Percentiles rank a stretch among this genome's conserved stretches.
Evolutionary conservation across 2,113 vertebrate genomes (phyloP).

Genomic region (Trinectes maculatus): DNA sequence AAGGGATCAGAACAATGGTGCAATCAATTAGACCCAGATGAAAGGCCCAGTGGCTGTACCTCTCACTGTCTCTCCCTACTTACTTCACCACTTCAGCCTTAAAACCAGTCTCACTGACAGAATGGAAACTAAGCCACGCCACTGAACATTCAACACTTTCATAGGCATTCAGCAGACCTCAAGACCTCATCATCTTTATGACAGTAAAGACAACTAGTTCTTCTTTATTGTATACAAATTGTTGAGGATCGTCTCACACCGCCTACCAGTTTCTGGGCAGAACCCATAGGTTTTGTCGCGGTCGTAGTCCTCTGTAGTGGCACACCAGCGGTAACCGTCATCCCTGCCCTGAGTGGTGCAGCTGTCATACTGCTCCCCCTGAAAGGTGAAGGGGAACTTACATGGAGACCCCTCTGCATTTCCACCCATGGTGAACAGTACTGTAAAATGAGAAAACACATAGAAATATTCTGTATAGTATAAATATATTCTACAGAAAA

Average conservation of each 20-base stretch:
- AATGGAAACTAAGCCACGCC: slow-evolving; percentile 77
- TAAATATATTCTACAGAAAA: background rate
- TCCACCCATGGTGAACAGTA: slow-evolving; percentile 93
- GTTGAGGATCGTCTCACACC: background rate
- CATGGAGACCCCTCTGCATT: slow-evolving; percentile 92
- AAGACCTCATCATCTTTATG: slow-evolving; percentile 7
- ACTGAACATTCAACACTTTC: slow-evolving; percentile 73
- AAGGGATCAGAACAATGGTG: slow-evolving; percentile 27
- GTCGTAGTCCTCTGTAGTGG: slow-evolving; percentile 96
- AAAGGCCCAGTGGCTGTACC: slow-evolving; percentile 34
- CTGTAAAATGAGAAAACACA: slow-evolving; percentile 70
- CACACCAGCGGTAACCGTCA: slow-evolving; percentile 97
- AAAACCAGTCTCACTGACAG: slow-evolving; percentile 64
- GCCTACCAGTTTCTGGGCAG: slow-evolving; percentile 93
- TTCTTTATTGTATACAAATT: background rate
- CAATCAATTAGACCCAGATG: slow-evolving; percentile 69
- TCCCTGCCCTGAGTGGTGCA: slow-evolving; percentile 93
- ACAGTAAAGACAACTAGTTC: background rate
- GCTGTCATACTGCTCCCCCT: slow-evolving; percentile 86
- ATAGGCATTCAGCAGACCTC: slow-evolving; percentile 64
- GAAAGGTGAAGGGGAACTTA: slow-evolving; percentile 96
- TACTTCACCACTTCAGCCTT: slow-evolving; percentile 30
- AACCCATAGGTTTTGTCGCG: slow-evolving; percentile 92
- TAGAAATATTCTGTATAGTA: background rate
- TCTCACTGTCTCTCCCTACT: slow-evolving; percentile 6